Conservation (phyloP, 2,888 invertebrate species). For the Gryllus longicercus region DNA sequence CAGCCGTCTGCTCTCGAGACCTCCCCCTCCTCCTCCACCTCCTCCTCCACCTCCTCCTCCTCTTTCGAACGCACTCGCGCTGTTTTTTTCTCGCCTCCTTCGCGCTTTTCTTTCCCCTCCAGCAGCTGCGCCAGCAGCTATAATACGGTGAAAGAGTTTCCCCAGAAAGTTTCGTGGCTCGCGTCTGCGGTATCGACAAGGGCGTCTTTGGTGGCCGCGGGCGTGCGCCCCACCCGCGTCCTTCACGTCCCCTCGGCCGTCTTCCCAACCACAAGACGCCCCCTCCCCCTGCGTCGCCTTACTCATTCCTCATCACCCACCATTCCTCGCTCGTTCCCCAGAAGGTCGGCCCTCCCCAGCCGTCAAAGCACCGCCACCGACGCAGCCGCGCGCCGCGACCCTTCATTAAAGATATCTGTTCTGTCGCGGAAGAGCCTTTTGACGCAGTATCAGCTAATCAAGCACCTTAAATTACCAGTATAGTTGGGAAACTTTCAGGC, state of each 20-base stretch:
- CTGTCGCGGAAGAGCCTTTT: background rate
- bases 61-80: background rate
- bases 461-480: conserved; percentile 8
- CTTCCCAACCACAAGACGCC: background rate
- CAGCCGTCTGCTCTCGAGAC: background rate
- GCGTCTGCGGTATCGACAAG: conserved; percentile 2
- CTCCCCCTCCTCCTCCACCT: background rate
- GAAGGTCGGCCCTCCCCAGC: too few relatives aligned
- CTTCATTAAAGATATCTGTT: conserved; percentile 17
- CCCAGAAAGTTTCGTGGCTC: background rate
- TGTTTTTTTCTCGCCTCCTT: background rate
- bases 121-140: conserved; percentile 9
- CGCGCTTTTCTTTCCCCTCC: conserved; percentile 3
- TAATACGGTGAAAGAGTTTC: conserved; percentile 10
- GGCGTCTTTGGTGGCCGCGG: background rate
- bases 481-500: background rate
- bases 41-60: background rate
- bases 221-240: background rate
- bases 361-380: too few relatives aligned
- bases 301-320: too few relatives aligned
- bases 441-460: background rate
- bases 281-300: background rate
- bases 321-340: too few relatives aligned
- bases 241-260: background rate
- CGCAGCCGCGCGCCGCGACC: background rate